Percentiles rank a stretch among this genome's conserved stretches.
phyloP scores from a whole-genome alignment of 2,113 vertebrate species.

The Sterrhoptilus dennistouni region DNA sequence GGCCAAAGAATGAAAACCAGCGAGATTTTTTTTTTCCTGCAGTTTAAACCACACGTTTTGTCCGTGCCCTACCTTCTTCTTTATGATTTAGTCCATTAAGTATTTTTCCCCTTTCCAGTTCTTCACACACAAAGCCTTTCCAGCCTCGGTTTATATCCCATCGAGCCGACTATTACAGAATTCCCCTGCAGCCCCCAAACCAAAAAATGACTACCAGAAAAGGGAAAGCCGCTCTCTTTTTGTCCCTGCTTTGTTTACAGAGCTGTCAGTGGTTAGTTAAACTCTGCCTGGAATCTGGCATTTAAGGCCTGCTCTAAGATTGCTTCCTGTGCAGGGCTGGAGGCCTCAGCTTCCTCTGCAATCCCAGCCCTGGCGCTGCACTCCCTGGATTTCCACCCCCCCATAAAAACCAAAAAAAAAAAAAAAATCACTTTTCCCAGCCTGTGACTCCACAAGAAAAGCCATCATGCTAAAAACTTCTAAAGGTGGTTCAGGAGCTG shows the following conservation, averaged over 20 bases:
- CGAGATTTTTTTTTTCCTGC: background rate
- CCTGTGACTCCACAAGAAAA: background rate
- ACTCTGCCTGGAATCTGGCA: constrained; percentile 84
- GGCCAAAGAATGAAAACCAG: constrained; percentile 1
- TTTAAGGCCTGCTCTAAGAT: constrained; percentile 80
- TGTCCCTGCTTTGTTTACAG: constrained; percentile 81
- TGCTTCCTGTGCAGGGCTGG: constrained; percentile 80
- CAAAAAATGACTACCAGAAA: constrained; percentile 82
- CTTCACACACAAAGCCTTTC: constrained; percentile 68
- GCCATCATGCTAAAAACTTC: background rate
- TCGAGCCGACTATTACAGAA: constrained; percentile 71
- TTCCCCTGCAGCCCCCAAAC: constrained; percentile 77
- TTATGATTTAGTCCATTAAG: constrained; percentile 72
- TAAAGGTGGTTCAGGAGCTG: background rate
- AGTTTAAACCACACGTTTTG: background rate
- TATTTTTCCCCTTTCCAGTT: constrained; percentile 68
- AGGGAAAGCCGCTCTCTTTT: constrained; percentile 80
- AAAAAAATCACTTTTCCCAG: constrained; percentile 40
- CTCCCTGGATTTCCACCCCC: constrained; percentile 27
- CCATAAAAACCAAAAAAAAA: background rate
- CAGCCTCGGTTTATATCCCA: constrained; percentile 66
- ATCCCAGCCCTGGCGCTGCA: constrained; percentile 61
- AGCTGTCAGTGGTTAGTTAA: constrained; percentile 86
- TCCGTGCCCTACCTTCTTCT: constrained; percentile 71
- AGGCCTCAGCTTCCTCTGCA: constrained; percentile 81